Evolutionary conservation across 2,113 vertebrate genomes (phyloP).

Genomic region (Buteo buteo): DNA sequence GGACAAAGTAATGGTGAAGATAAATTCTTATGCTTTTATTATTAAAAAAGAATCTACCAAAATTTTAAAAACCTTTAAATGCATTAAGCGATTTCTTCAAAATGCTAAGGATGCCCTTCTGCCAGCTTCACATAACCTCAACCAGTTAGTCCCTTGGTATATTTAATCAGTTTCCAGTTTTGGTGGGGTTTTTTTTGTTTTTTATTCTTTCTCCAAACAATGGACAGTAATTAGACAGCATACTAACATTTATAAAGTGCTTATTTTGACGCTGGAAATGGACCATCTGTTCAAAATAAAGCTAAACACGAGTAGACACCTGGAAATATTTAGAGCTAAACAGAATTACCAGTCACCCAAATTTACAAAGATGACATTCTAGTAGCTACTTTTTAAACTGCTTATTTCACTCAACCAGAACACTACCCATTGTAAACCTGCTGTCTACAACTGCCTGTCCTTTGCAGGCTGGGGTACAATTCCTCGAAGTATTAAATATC

Average conservation of each 20-base stretch:
- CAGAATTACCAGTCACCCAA: neutral
- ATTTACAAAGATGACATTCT: neutral
- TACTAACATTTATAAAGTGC: neutral
- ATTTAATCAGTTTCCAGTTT: neutral
- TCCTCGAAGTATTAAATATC: neutral
- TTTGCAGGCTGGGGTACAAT: neutral
- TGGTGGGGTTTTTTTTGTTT: neutral
- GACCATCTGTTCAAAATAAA: neutral
- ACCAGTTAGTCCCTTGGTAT: neutral
- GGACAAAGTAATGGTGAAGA: neutral
- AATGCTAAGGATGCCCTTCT: neutral
- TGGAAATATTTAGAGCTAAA: neutral
- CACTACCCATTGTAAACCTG: neutral
- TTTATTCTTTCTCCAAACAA: neutral
- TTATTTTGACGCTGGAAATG: neutral
- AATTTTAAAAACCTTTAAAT: neutral
- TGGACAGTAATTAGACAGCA: neutral
- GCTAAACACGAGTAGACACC: accelerated
- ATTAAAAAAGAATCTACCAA: neutral
- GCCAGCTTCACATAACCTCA: neutral
- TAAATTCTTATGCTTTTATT: neutral
- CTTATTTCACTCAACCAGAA: neutral
- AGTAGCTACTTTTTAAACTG: neutral
- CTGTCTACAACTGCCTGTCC: neutral
- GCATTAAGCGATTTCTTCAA: neutral